phyloP scores from a whole-genome alignment of 2,113 vertebrate genomes.

The Atherinomorus stipes region DNA sequence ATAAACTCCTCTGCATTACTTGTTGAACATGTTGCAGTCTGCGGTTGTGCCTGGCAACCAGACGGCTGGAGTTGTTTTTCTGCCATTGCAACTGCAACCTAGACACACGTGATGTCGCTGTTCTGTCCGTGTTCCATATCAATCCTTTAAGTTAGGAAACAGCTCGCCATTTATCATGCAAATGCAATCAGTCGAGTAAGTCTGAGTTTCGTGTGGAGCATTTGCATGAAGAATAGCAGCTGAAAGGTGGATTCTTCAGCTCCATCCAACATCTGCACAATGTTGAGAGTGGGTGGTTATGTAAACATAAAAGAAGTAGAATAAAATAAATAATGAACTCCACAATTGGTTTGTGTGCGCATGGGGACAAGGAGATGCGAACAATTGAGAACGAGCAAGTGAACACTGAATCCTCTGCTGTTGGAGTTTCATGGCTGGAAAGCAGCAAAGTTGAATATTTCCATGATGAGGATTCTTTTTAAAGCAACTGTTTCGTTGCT shows the following conservation, averaged over 20 bases:
- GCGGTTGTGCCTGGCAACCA: no score
- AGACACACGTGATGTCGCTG: no score
- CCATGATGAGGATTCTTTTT: constrained; percentile 38
- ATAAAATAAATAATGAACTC: constrained; percentile 19
- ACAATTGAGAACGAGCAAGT: constrained; percentile 29
- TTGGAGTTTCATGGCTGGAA: constrained; percentile 45
- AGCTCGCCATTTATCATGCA: constrained; percentile 67
- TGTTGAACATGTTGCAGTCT: no score
- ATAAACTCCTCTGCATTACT: no score
- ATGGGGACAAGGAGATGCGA: constrained; percentile 14
- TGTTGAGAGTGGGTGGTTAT: constrained; percentile 50
- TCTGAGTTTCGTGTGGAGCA: constrained; percentile 59
- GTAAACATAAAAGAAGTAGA: constrained; percentile 44
- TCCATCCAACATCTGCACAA: constrained; percentile 69
- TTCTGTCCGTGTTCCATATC: no score
- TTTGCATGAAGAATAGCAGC: constrained; percentile 75
- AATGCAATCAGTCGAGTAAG: constrained; percentile 69
- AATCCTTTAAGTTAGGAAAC: no score
- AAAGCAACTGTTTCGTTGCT: constrained; percentile 36
- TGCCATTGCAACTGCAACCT: no score
- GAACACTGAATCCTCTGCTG: constrained; percentile 22
- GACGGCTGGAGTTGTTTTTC: no score
- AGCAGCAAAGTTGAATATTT: constrained; percentile 31
- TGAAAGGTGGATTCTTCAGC: constrained; percentile 68
- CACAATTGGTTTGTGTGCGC: constrained; percentile 14